Evolutionary conservation across 1,140 invertebrate genomes (phyloP), one percentile per base, ranked within the genome.

Genomic region (Galendromus occidentalis): DNA sequence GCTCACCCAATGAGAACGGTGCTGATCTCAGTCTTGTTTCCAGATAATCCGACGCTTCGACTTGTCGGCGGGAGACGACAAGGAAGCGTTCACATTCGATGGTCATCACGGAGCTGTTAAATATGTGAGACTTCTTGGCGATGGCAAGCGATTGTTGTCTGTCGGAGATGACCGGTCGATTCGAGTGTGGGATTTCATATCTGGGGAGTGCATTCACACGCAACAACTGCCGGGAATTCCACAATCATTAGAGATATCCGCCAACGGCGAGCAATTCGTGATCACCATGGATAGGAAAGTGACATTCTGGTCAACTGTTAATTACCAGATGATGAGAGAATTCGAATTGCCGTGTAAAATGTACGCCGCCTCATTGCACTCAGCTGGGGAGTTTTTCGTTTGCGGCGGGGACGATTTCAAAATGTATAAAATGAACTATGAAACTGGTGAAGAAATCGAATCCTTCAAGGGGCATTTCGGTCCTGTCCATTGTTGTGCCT

Each of bases 401-500:
- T 93, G 89, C 73, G 92, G 91, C 42, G 92, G 92, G 12, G 91
- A 96, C 74, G 91, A 98, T 77, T 86, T 96, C 68, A 95, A 93
- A 75, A 89, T 98, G 79, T 98, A 98, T 78, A 98, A 97, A 78
- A 95, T 88, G 75, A 88, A 97, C 75, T 96, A 88, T 71, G 82
- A 84, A 44, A 88, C 86, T 51, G 91, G 92, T 66, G 81, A 81
- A 64, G 91, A 96, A 82, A 82, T 95, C 70, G 92, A 97, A 80
- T 94, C 90, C 4, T 96, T 93, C 75, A 97, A 95, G 75, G 92
- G 92, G 29, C 92, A 97, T 77, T 97, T 97, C 80, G 92, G 92
- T 5, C 91, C 91, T 12, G 85, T 98, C 20, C 92, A 98, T 74
- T 91, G 88, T 74, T 87, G 95, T 22, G 82, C 88, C 68, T 97